Percentiles rank a stretch among this genome's conserved stretches.
phyloP scores from a whole-genome alignment of 2,797 vertebrate genomes.

The Helicolenus hilgendorfi region DNA sequence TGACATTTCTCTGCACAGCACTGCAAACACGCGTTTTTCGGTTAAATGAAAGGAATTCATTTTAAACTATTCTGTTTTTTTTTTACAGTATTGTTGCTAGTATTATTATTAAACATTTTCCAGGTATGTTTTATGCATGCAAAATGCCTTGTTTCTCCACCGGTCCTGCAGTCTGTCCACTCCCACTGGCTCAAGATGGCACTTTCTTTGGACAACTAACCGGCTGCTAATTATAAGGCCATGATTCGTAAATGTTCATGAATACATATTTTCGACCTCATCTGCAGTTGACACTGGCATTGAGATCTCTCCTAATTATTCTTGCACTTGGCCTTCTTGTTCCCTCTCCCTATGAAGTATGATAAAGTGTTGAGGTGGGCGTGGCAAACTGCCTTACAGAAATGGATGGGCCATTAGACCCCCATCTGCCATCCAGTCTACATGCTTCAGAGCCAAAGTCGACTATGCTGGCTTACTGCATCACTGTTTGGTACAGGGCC shows the following conservation, averaged over 20 bases:
- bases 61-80: no score
- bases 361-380: background rate
- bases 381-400: background rate
- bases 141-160: background rate
- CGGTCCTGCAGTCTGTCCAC: background rate
- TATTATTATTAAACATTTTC: background rate
- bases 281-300: background rate
- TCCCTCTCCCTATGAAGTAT: background rate
- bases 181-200: background rate
- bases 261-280: background rate
- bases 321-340: background rate
- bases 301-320: background rate
- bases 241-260: background rate
- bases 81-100: no score
- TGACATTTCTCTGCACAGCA: no score
- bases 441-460: background rate
- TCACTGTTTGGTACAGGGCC: background rate
- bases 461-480: background rate
- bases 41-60: no score
- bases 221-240: background rate
- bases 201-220: background rate
- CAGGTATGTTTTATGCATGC: no score
- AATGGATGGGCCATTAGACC: slow-evolving; percentile 24
- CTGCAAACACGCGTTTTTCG: no score
- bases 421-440: slow-evolving; percentile 3